phyloP scores from a whole-genome alignment of 2,888 invertebrate species.

The Elgonia sp. region DNA sequence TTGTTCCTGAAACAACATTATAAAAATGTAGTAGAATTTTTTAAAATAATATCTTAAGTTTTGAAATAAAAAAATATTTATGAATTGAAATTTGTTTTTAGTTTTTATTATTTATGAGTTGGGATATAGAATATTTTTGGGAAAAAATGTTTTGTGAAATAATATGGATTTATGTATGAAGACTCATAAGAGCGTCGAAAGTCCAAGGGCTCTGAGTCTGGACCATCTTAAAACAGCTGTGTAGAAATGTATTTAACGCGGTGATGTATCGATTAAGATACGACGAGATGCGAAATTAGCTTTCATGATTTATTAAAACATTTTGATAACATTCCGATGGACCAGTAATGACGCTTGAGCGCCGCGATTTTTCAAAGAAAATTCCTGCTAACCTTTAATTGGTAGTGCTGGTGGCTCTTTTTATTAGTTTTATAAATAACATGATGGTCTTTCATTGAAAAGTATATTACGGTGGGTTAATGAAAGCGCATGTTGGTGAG shows the following conservation, averaged over 20 bases:
- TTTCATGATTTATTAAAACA: conserved; percentile 74
- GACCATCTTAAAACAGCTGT: conserved; percentile 24
- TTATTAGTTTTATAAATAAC: conserved; percentile 54
- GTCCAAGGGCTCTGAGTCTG: conserved; percentile 13
- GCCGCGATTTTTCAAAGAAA: conserved; percentile 57
- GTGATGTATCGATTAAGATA: conserved; percentile 73
- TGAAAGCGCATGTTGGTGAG: conserved; percentile 32
- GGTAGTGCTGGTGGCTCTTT: conserved; percentile 41
- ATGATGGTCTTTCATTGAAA: conserved; percentile 58
- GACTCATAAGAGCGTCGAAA: neutral
- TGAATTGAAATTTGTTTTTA: no score
- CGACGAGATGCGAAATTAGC: conserved; percentile 60
- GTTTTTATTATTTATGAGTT: no score
- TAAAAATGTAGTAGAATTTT: no score
- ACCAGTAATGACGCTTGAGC: conserved; percentile 57
- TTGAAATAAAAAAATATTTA: no score
- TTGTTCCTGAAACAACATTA: no score
- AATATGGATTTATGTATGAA: no score
- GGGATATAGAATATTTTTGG: no score
- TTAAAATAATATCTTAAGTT: no score
- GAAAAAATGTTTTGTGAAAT: no score
- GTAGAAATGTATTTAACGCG: conserved; percentile 48
- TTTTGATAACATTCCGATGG: conserved; percentile 70
- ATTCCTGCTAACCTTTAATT: conserved; percentile 64
- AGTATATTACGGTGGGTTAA: conserved; percentile 55